Base-by-base conservation (phyloP, 2,888 invertebrate species). In the Drosophila greeni region DNA sequence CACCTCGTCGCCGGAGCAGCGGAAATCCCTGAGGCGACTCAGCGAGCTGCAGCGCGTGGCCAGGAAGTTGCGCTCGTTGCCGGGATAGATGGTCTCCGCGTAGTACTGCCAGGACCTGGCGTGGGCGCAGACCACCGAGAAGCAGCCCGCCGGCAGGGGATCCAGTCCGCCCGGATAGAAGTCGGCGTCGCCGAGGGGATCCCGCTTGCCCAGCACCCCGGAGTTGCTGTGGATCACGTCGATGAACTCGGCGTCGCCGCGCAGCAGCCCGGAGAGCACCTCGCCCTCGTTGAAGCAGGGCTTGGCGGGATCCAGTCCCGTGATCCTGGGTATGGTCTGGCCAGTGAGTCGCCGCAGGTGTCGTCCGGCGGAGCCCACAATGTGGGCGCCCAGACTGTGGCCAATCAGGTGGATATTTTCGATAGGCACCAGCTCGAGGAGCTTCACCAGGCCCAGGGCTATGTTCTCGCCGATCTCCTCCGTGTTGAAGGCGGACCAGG, bases 241-340 rank as follows among this genome's bases (percentile, higher is more conserved):
- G 11, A 89, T 72, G 39, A 89, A 89, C 0, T 72, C 67, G 7
- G 88, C 89, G 77, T 88, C 89, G 31, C 89, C 89, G 20, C 89
- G 85, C 69, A 84, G 34, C 14, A 89, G 56, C 0, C 88, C 89
- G 0, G 86, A 78, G 1, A 88, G 67, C 0, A 66, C 56, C 62
- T 88, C 86, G 31, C 88, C 88, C 62, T 88, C 87, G 39, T 88
- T 88, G 57, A 89, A 89, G 47, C 88, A 89, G 1, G 88, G 88
- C 62, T 87, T 88, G 24, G 89, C 89, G 12, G 89, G 89, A 77
- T 89, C 89, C 24, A 89, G 69, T 0, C 87, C 89, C 0, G 89
- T 89, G 24, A 89, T 87, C 26, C 85, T 84, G 0, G 86, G 76
- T 56, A 89, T 48, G 1, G 65, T 40, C 47, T 85, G 73, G 5